Evolutionary conservation across 1,140 invertebrate genomes (phyloP), one percentile per base, ranked within the genome.

Genomic region (Drosophila equinoxialis): DNA sequence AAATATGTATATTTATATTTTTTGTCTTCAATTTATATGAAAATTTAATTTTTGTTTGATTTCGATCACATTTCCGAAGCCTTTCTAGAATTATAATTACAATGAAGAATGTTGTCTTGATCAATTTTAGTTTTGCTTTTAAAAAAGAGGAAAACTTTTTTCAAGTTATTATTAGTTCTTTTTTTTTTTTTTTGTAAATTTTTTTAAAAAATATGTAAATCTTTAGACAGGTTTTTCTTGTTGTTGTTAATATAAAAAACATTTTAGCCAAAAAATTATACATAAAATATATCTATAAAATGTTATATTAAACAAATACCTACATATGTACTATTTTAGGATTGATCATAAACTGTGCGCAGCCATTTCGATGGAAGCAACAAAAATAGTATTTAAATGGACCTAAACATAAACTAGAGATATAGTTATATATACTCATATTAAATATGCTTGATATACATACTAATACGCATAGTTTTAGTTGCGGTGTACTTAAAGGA

Each of bases 61-160:
- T 69, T 65, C 51, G 80, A 89, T 89, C 85, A 89, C 80, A 89
- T 76, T 87, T 80, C 68, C 65, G 84, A 84, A 67, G 23, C 51
- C 59, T 51, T 51, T 51, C 3, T 23, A 51, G 45, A 51, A 51
- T 51, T 51, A 23, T 20, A 51, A 23, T 8, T 51, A 48, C 0
- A 45, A 17, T 45, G 45, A 51, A 51, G 45, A 51, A 51, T 51
- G 45, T 51, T 51, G 45, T 48, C 45, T 48, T 45, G 5, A 30
- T 30, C 5, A 45, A 48, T 10, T 8, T 33, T 37, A 35, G 30
- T 33, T 55, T 26, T 33, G 4, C 5, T 57, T n/a, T 57, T 13
- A 35, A 30, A 48, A 48, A 48, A 35, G 30, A 14, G n/a, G 35
- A 76, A 57, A 72, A 63, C 59, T 26, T 62, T 61, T 62, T 30